Evolutionary conservation across 2,797 vertebrate species (phyloP).

Genomic region (Lophotriccus pileatus): DNA sequence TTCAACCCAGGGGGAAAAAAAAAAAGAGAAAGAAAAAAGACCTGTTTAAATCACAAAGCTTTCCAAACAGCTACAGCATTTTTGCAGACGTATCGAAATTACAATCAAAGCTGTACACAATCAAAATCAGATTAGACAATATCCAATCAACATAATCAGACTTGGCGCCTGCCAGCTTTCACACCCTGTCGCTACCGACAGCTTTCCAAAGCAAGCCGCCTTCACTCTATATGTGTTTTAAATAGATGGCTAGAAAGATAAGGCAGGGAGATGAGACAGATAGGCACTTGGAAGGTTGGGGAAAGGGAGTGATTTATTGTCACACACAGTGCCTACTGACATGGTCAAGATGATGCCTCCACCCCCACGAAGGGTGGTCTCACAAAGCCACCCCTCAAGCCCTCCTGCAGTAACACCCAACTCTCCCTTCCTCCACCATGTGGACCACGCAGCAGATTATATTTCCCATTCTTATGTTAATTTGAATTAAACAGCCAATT

Average conservation of each 20-base stretch:
- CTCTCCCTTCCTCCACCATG: background rate
- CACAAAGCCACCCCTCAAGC: accelerated
- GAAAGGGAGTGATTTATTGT: background rate
- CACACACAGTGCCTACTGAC: accelerated
- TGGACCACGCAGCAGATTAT: background rate
- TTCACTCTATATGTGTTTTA: background rate
- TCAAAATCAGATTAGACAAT: slow-evolving; percentile 69
- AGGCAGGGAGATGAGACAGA: background rate
- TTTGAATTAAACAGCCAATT: slow-evolving; percentile 49
- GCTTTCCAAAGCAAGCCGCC: background rate
- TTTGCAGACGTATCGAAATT: slow-evolving; percentile 41
- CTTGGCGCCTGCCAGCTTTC: background rate
- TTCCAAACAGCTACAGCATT: slow-evolving; percentile 7
- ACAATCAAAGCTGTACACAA: slow-evolving; percentile 58
- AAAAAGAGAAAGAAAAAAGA: background rate
- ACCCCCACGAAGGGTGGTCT: background rate
- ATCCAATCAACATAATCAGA: slow-evolving; percentile 59
- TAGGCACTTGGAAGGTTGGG: background rate
- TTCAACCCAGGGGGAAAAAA: background rate
- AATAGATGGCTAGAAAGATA: background rate
- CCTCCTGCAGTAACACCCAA: background rate
- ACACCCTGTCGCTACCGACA: background rate
- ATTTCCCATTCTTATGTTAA: slow-evolving; percentile 54
- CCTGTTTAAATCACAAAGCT: slow-evolving; percentile 49
- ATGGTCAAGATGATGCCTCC: accelerated